phyloP scores from a whole-genome alignment of 1,140 invertebrate species.

The Cataglyphis hispanica region DNA sequence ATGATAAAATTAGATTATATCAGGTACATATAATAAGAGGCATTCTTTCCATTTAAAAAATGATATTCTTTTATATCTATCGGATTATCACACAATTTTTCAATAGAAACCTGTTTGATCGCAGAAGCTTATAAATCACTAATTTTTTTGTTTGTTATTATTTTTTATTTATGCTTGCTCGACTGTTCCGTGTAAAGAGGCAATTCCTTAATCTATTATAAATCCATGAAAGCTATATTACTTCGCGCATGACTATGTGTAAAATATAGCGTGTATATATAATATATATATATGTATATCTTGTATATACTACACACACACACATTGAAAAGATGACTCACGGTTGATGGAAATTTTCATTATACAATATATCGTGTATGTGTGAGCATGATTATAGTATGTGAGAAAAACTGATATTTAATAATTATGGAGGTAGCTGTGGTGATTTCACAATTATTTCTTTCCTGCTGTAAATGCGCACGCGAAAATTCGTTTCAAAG shows the following conservation, averaged over 20 bases:
- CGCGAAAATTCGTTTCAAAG: slow-evolving; percentile 23
- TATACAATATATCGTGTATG: slow-evolving; percentile 59
- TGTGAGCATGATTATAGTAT: slow-evolving; percentile 69
- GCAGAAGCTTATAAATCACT: slow-evolving; percentile 3
- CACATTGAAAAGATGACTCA: slow-evolving; percentile 22
- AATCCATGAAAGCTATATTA: slow-evolving; percentile 78
- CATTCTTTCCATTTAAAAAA: neutral
- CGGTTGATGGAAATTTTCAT: slow-evolving; percentile 38
- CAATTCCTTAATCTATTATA: slow-evolving; percentile 75
- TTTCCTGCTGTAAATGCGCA: slow-evolving; percentile 39
- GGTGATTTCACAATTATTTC: slow-evolving; percentile 80
- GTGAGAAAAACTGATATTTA: slow-evolving; percentile 76
- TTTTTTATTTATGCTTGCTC: slow-evolving; percentile 58
- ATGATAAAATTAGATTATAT: slow-evolving; percentile 9
- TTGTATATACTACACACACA: slow-evolving; percentile 53
- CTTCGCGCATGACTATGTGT: slow-evolving; percentile 75
- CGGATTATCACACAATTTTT: neutral
- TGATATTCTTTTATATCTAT: neutral
- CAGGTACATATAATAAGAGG: neutral
- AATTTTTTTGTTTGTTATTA: slow-evolving; percentile 21
- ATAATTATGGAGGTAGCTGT: slow-evolving; percentile 84
- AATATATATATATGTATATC: slow-evolving; percentile 75
- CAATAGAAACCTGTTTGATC: slow-evolving; percentile 10
- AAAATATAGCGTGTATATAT: slow-evolving; percentile 72
- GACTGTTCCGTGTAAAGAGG: slow-evolving; percentile 76